A percentile compares a stretch with the other conserved stretches of the same genome.
Conservation (phyloP, 2,888 invertebrate species). For the Tillus elongatus region DNA sequence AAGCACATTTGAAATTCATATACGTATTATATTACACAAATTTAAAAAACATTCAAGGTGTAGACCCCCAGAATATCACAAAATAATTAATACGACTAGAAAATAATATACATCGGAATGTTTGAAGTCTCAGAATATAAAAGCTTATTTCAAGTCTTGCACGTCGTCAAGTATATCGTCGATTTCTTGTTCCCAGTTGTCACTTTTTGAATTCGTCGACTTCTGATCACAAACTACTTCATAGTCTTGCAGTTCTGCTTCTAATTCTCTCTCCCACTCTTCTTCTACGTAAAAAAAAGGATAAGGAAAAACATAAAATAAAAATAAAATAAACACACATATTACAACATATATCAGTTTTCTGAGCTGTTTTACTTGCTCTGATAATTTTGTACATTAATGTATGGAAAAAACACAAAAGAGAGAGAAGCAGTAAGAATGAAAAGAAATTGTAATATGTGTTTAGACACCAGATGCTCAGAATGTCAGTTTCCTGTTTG, state of each 20-base stretch:
- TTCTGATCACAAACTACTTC: slow-evolving; percentile 68
- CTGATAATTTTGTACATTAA: slow-evolving; percentile 1
- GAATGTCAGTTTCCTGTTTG: slow-evolving; percentile 33
- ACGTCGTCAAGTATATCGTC: slow-evolving; percentile 40
- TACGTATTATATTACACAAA: neutral
- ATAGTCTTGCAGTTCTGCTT: slow-evolving; percentile 90
- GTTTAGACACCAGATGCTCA: slow-evolving; percentile 30
- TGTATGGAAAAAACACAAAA: neutral
- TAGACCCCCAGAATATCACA: slow-evolving; percentile 22
- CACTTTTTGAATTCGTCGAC: slow-evolving; percentile 41
- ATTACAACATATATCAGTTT: too few relatives aligned
- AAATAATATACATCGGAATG: slow-evolving; percentile 18
- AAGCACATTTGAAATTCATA: neutral
- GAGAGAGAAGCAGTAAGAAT: too few relatives aligned
- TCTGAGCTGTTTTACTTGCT: too few relatives aligned
- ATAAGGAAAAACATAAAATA: slow-evolving; percentile 29
- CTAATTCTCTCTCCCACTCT: slow-evolving; percentile 94
- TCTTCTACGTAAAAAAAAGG: slow-evolving; percentile 47
- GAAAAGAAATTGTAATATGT: too few relatives aligned
- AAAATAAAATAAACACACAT: slow-evolving; percentile 28
- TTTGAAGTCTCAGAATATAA: slow-evolving; percentile 12
- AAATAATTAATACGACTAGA: slow-evolving; percentile 13
- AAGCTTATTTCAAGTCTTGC: slow-evolving; percentile 36
- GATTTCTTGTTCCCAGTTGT: slow-evolving; percentile 40
- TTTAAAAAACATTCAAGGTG: slow-evolving; percentile 17